Evolutionary conservation across 2,797 vertebrate genomes (phyloP).

Genomic region (Pipistrellus pipistrellus): DNA sequence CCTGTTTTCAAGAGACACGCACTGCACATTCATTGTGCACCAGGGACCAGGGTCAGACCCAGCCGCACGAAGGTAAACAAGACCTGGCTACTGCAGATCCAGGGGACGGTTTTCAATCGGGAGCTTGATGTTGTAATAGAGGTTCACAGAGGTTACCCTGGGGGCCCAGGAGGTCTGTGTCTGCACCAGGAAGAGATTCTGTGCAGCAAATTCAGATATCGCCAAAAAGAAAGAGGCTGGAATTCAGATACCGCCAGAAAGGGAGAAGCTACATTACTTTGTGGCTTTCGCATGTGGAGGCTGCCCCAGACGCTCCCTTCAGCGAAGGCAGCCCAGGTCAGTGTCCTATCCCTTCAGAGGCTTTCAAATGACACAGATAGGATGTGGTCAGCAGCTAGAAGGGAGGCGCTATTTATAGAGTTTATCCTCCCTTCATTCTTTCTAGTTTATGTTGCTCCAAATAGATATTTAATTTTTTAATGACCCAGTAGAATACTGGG

Average conservation of each 20-base stretch:
- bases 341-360: background rate
- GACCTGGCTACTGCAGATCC: background rate
- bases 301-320: background rate
- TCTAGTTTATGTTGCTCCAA: background rate
- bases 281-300: accelerated
- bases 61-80: background rate
- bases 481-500: too few species aligned
- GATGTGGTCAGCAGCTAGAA: background rate
- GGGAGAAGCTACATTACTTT: accelerated
- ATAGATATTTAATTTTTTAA: background rate
- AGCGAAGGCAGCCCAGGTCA: background rate
- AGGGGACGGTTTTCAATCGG: accelerated
- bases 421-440: background rate
- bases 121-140: accelerated
- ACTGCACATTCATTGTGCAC: accelerated
- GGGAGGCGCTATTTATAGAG: background rate
- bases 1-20: too few species aligned
- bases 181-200: accelerated
- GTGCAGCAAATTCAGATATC: background rate
- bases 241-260: background rate
- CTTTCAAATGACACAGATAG: background rate
- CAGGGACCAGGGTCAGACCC: background rate
- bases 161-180: too few species aligned
- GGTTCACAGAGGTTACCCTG: accelerated
- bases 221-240: too few species aligned